Evolutionary conservation across 2,797 vertebrate genomes (phyloP).

Genomic region (Synanceia verrucosa): DNA sequence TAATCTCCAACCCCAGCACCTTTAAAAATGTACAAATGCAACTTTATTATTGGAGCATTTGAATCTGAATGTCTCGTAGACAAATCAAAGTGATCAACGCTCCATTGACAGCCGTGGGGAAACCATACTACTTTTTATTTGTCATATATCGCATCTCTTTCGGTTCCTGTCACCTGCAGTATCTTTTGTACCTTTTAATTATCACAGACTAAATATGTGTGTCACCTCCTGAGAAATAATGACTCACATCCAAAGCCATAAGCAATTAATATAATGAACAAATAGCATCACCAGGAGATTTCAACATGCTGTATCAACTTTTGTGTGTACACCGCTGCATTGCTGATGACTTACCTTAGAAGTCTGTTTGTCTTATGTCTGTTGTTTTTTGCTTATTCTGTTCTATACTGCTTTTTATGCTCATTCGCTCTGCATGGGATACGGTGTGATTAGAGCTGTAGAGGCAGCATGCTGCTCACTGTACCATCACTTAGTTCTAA

Average conservation of each 20-base stretch:
- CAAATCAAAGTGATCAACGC: not conserved
- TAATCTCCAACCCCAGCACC: too few species aligned
- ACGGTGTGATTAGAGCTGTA: constrained; percentile 20
- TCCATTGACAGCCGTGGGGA: not conserved
- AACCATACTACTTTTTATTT: not conserved
- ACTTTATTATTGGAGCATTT: not conserved
- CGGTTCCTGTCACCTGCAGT: not conserved
- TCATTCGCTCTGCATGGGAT: constrained; percentile 3
- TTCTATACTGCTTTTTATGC: not conserved
- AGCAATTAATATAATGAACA: not conserved
- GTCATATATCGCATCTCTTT: not conserved
- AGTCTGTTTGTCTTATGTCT: not conserved
- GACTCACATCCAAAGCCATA: not conserved
- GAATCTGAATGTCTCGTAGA: not conserved
- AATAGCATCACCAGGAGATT: not conserved
- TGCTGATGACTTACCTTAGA: not conserved
- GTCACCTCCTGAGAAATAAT: not conserved
- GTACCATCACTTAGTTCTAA: not conserved
- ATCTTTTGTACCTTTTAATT: not conserved
- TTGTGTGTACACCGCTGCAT: not conserved
- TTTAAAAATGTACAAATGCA: not conserved
- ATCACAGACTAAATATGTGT: not conserved
- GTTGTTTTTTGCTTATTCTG: not conserved
- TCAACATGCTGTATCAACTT: not conserved
- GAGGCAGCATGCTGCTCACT: constrained; percentile 3